Percentiles rank a stretch among this genome's conserved stretches.
Evolutionary conservation across 2,797 vertebrate genomes (phyloP).

Genomic region (Telmatherina bonti): DNA sequence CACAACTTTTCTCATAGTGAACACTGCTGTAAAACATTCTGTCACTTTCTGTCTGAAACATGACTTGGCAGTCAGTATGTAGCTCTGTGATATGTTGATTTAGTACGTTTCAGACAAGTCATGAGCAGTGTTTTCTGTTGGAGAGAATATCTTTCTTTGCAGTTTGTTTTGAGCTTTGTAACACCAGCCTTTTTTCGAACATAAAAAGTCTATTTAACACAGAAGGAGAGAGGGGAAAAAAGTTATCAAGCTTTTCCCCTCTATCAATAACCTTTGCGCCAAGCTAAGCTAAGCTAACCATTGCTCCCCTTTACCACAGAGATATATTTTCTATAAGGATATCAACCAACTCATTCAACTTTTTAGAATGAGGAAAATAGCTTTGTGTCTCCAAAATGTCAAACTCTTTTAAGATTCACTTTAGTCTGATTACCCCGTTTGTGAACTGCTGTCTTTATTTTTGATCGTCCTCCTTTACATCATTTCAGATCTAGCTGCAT

Average conservation of each 20-base stretch:
- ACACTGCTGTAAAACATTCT: no score
- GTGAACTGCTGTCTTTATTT: slow-evolving; percentile 45
- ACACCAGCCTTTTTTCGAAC: background rate
- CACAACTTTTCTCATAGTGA: no score
- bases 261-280: background rate
- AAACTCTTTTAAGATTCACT: slow-evolving; percentile 8
- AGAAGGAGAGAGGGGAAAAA: background rate
- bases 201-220: background rate
- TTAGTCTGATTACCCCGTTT: background rate
- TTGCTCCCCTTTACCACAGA: background rate
- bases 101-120: background rate
- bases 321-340: background rate
- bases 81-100: background rate
- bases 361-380: background rate
- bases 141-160: background rate
- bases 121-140: background rate
- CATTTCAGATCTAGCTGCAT: slow-evolving; percentile 40
- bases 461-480: slow-evolving; percentile 27
- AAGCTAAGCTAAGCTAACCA: slow-evolving; percentile 25
- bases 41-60: background rate
- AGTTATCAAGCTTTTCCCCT: background rate
- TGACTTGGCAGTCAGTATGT: background rate
- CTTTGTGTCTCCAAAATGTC: background rate
- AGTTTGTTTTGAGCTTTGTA: background rate
- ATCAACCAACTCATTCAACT: background rate